phyloP scores from a whole-genome alignment of 2,888 invertebrate species.

The Drosophila crucigera region DNA sequence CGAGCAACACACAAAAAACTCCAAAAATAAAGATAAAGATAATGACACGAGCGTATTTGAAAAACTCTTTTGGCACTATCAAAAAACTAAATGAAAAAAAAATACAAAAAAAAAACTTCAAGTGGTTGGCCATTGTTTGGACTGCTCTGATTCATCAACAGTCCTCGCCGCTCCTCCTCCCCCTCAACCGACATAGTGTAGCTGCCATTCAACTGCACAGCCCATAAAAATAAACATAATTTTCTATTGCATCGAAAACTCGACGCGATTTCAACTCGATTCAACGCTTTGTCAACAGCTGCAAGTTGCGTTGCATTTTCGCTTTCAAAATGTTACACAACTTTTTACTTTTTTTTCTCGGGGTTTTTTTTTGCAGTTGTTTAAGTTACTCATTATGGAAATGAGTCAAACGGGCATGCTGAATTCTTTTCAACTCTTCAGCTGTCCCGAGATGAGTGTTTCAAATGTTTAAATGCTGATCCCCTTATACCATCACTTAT shows the following conservation, averaged over 20 bases:
- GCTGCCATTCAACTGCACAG: slow-evolving; percentile 29
- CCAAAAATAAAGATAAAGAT: slow-evolving; percentile 41
- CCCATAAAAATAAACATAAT: slow-evolving; percentile 63
- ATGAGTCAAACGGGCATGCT: neutral
- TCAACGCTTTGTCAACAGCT: slow-evolving; percentile 63
- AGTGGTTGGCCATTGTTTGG: slow-evolving; percentile 50
- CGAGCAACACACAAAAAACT: slow-evolving; percentile 12
- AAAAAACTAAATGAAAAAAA: slow-evolving; percentile 2
- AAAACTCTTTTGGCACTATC: slow-evolving; percentile 46
- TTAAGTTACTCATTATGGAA: slow-evolving; percentile 34
- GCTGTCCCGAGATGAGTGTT: neutral
- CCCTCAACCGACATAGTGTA: neutral
- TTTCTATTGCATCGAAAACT: slow-evolving; percentile 56
- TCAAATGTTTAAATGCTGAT: neutral
- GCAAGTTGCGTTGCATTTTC: slow-evolving; percentile 60
- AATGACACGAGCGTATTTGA: slow-evolving; percentile 49
- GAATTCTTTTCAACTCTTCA: neutral
- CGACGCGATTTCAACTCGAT: slow-evolving; percentile 39
- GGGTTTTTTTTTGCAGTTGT: slow-evolving; percentile 27
- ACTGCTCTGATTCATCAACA: slow-evolving; percentile 58
- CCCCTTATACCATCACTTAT: neutral
- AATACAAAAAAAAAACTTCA: slow-evolving; percentile 7
- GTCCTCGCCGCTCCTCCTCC: neutral
- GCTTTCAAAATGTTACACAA: slow-evolving; percentile 61
- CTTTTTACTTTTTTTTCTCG: slow-evolving; percentile 7